phyloP scores from a whole-genome alignment of 1,140 invertebrate species.

The Pinna nobilis region DNA sequence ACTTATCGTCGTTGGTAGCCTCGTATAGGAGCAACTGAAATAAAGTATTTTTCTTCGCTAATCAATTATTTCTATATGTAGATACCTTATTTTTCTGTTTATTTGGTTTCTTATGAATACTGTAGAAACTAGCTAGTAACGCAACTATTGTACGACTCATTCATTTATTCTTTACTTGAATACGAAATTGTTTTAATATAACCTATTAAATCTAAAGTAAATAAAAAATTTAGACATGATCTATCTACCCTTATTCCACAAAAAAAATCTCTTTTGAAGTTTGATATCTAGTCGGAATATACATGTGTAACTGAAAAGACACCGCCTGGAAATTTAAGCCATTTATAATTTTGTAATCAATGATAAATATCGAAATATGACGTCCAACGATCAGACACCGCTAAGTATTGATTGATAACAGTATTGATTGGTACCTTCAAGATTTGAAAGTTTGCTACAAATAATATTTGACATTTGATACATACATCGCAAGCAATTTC shows the following conservation, averaged over 20 bases:
- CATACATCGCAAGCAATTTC: constrained; percentile 37
- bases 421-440: no score
- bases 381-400: not conserved
- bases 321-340: not conserved
- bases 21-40: constrained; percentile 60
- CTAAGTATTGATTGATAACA: not conserved
- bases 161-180: no score
- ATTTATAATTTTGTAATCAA: constrained; percentile 40
- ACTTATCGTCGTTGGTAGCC: constrained; percentile 42
- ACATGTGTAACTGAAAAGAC: no score
- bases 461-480: not conserved
- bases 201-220: no score
- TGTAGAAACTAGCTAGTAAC: not conserved
- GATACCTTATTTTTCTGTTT: not conserved
- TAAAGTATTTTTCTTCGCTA: not conserved
- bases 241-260: no score
- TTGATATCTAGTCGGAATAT: no score
- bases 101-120: not conserved
- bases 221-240: not conserved
- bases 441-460: not conserved
- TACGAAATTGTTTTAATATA: no score
- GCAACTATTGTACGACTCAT: not conserved
- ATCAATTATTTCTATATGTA: not conserved
- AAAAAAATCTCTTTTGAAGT: no score
- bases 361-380: not conserved